Evolutionary conservation across 2,113 vertebrate genomes (phyloP).

Genomic region (rabbit (Oryctolagus cuniculus)): mOryCun1.1 NC_091432.1:86674501-86675000

Average conservation of each 20-base stretch:
- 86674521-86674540: not conserved
- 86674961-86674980: not conserved
- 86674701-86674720: not conserved
- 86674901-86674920: not conserved
- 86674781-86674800: not conserved
- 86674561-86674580: not conserved
- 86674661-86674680: not conserved
- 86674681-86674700: not conserved
- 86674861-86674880: not conserved
- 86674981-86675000: not conserved
- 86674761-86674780: not conserved
- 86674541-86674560: not conserved
- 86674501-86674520: not conserved
- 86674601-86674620: not conserved
- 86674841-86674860: not conserved
- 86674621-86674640: not conserved
- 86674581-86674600: not conserved
- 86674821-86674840: not conserved
- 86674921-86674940: rapidly evolving
- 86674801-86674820: not conserved
- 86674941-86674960: not conserved
- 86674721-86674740: not conserved
- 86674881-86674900: not conserved
- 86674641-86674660: not conserved
- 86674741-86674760: not conserved